Evolutionary conservation across 2,113 vertebrate genomes (phyloP), one percentile per base, ranked within the genome.

Genomic region (Vulpes ferrilata): DNA sequence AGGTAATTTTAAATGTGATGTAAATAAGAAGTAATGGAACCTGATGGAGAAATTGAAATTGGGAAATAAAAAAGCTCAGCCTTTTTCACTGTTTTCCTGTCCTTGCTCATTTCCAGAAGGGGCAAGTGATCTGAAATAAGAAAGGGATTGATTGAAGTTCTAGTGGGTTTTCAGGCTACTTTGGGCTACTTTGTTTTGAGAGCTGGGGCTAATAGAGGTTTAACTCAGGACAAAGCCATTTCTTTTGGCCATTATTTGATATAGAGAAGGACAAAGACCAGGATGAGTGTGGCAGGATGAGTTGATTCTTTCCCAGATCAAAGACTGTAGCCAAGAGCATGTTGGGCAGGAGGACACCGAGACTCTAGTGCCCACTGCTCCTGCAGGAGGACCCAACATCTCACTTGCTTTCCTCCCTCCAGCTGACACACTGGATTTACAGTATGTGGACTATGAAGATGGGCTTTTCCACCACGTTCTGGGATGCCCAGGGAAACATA

Each of bases 361-460:
- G 19, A 43, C 17, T 53, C 11, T 25, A 53, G 48, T 4, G 22
- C 9, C 48, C 17, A 57, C 30, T 43, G 7, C 48, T 57, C 51
- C 69, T 15, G 3, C 9, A n/a, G 43, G 2, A n/a, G 53, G 32
- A 15, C 4, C 15, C 5, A 1, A 9, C 2, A 7, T 16, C 11
- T 30, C 38, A 38, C 38, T 59, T 11, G n/a, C 73, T 19, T 55
- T 13, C 48, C 82, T 13, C 48, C 82, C 25, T 51, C 11, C 64
- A 27, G 51, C 16, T 5, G 6, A 81, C 1, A n/a, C 32, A 35
- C 7, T 8, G 13, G 16, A 32, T 27, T 32, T 32, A n/a, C 2
- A n/a, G 13, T 5, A 17, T 19, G 13, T 3, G 4, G 81, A 32
- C 60, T 22, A 1, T 0, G 0, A 51, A 78, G 15, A 2, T 0